Percentiles rank a stretch among this genome's conserved stretches.
Conservation (phyloP, 2,888 invertebrate genomes). For the Eledona agricola region DNA sequence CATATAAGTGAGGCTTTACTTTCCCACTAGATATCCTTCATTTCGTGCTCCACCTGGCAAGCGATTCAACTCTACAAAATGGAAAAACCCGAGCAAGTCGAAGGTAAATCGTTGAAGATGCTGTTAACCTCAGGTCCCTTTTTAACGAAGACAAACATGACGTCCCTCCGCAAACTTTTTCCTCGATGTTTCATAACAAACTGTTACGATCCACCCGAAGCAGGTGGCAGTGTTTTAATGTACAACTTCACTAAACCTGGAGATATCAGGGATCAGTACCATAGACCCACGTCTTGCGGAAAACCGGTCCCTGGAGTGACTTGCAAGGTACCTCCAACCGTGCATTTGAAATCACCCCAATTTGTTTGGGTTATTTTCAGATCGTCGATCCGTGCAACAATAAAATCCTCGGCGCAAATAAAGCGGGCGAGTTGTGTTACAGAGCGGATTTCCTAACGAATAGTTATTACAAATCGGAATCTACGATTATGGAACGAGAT, state of each 20-base stretch:
- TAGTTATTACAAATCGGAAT: slow-evolving; percentile 63
- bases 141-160: slow-evolving; percentile 46
- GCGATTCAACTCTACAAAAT: slow-evolving; percentile 47
- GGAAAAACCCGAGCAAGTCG: slow-evolving; percentile 53
- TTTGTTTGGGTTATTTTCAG: slow-evolving; percentile 6
- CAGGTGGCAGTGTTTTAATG: slow-evolving; percentile 47
- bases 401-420: slow-evolving; percentile 4
- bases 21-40: slow-evolving; percentile 48
- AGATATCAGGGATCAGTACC: slow-evolving; percentile 47
- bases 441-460: slow-evolving; percentile 57
- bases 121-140: slow-evolving; percentile 52
- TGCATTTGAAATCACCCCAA: too few species aligned
- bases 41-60: slow-evolving; percentile 48
- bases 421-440: slow-evolving; percentile 61
- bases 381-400: slow-evolving; percentile 16
- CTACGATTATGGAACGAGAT: slow-evolving; percentile 59
- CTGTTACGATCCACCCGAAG: slow-evolving; percentile 56
- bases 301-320: slow-evolving; percentile 46
- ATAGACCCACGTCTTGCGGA: slow-evolving; percentile 52
- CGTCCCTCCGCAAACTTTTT: slow-evolving; percentile 52
- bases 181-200: slow-evolving; percentile 53
- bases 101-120: slow-evolving; percentile 50
- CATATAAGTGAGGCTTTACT: too few species aligned
- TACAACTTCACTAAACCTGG: slow-evolving; percentile 48
- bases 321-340: slow-evolving; percentile 53